Base-by-base conservation (phyloP, 2,888 invertebrate species). In the Aradus depressus region DNA sequence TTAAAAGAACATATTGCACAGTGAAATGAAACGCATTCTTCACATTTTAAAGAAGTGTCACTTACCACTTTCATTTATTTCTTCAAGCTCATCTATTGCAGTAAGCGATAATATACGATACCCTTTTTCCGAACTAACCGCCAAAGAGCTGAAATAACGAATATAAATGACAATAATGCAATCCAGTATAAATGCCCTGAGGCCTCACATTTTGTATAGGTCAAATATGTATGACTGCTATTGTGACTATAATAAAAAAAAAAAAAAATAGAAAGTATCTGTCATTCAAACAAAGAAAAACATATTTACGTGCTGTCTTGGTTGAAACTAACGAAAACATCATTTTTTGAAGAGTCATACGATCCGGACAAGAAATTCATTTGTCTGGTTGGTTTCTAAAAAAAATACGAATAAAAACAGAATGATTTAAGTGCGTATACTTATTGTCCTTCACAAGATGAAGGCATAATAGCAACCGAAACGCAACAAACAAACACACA, bases 231-330 rank as follows among this genome's bases (percentile, higher is more conserved):
- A 14, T 10, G 5, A 10, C 14, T 35, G 16, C 6, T 35, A 35
- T 5, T 10, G n/a, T 10, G 14, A 35, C 10, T 35, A 10, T 10
- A 35, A 35, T 14, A 35, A 10, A 35, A 35, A 14, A n/a, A 14
- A 5, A 35, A 10, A 35, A 35, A 6, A 6, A 37, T 51, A 39
- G 22, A 31, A 21, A 38, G 35, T 14, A 51, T 51, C 6, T 38
- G 25, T 45, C 39, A 51, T 37, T 8, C 22, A 21, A n/a, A 25
- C 18, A 26, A 18, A 19, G 18, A 35, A 4, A 2, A 14, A 10
- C 5, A 16, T 58, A 82, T 91, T 88, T 84, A 95, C 95, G 93
- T 87, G 80, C 84, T 85, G 71, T 96, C 95, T 72, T 96, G 95
- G 72, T 96, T 96, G 69, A 96, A 96, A 73, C 91, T 92, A 64